Percentiles rank a stretch among this genome's conserved stretches.
Conservation (phyloP, 2,888 invertebrate species). For the Carabus problematicus region DNA sequence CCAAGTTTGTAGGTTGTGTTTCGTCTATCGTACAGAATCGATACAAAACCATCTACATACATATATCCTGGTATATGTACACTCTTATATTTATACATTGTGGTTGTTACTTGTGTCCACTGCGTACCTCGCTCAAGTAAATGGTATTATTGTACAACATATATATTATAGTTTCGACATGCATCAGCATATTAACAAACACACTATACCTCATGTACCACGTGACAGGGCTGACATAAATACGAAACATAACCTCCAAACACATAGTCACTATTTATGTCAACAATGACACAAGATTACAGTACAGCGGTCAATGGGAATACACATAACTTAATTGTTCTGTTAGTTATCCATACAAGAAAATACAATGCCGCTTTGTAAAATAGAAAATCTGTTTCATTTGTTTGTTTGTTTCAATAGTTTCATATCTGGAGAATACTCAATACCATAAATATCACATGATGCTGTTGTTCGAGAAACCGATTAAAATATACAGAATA, state of each 20-base stretch:
- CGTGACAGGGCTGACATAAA: constrained; percentile 21
- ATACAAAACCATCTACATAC: constrained; percentile 41
- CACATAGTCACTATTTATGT: background rate
- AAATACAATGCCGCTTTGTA: constrained; percentile 38
- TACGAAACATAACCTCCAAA: constrained; percentile 8
- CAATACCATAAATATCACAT: constrained; percentile 41
- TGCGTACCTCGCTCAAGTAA: constrained; percentile 30
- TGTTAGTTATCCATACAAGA: constrained; percentile 31
- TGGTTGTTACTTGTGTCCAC: constrained; percentile 14
- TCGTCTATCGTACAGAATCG: constrained; percentile 41
- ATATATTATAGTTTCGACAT: constrained; percentile 39
- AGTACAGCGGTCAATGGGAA: background rate
- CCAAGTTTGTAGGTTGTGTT: constrained; percentile 40
- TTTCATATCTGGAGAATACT: constrained; percentile 36
- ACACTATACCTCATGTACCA: background rate
- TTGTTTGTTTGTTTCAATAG: constrained; percentile 23
- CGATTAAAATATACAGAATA: constrained; percentile 38
- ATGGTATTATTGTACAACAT: constrained; percentile 42
- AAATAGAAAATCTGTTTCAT: constrained; percentile 35
- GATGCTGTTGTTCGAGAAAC: constrained; percentile 40
- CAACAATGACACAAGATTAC: too few relatives aligned
- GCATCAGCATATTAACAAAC: constrained; percentile 21
- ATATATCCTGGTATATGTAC: constrained; percentile 42
- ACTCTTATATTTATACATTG: constrained; percentile 34
- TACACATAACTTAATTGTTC: constrained; percentile 5